phyloP scores from a whole-genome alignment of 2,797 vertebrate genomes.

The Liasis olivaceus region DNA sequence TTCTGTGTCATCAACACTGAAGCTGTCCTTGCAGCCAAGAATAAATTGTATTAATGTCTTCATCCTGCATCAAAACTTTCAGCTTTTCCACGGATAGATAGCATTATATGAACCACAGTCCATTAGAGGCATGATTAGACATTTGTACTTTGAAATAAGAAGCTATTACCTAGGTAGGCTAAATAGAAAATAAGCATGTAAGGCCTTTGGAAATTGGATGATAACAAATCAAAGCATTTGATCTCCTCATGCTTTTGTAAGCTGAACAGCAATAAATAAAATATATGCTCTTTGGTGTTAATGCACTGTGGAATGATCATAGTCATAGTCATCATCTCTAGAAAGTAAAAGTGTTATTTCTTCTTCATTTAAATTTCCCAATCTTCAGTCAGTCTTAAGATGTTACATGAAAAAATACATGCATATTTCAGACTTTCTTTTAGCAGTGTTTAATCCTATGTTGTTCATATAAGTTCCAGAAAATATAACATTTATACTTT shows the following conservation, averaged over 20 bases:
- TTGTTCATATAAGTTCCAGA: neutral
- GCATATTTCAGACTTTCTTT: constrained; percentile 3
- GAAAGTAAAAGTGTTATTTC: constrained; percentile 14
- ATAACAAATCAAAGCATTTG: constrained; percentile 27
- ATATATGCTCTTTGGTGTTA: constrained; percentile 16
- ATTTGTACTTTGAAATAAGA: constrained; percentile 47
- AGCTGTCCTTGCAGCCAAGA: constrained; percentile 22
- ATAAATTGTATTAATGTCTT: constrained; percentile 38
- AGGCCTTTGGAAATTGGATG: constrained; percentile 23
- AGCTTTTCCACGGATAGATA: constrained; percentile 37
- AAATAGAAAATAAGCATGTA: constrained; percentile 23
- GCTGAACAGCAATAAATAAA: constrained; percentile 13
- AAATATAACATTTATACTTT: neutral
- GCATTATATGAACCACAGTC: constrained; percentile 14
- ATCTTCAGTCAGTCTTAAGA: constrained; percentile 9
- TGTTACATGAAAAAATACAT: constrained; percentile 8
- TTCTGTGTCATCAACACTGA: constrained; percentile 30
- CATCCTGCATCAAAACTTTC: constrained; percentile 33
- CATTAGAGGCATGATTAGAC: constrained; percentile 42
- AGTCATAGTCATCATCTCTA: neutral
- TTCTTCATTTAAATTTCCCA: constrained; percentile 22
- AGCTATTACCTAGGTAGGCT: constrained; percentile 16
- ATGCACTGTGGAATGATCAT: constrained; percentile 16
- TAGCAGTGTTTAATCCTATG: neutral
- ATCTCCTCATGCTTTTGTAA: constrained; percentile 15